These are phyloP conservation scores for Diuraphis noxia DNA, from an alignment of 1,140 invertebrate genomes.

Conservation along the genomic window DNA sequence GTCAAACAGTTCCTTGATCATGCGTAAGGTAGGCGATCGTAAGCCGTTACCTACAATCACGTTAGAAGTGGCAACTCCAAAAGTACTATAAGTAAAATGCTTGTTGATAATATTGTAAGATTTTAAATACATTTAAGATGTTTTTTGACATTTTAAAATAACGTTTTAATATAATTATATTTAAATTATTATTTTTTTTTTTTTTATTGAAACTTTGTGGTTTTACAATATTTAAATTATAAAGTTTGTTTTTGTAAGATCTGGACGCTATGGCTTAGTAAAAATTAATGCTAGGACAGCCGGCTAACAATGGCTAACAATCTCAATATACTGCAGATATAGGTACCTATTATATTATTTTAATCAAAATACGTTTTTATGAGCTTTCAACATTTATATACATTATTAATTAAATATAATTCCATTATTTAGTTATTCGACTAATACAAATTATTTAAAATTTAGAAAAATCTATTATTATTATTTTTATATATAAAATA, in stretches of 20 bases:
- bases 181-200: too few relatives aligned
- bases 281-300: not conserved
- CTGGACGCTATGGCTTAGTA: not conserved
- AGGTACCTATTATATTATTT: too few relatives aligned
- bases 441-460: not conserved
- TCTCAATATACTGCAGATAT: too few relatives aligned
- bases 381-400: too few relatives aligned
- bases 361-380: too few relatives aligned
- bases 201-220: too few relatives aligned
- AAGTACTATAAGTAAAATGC: not conserved
- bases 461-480: not conserved
- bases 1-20: not conserved
- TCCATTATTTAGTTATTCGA: not conserved
- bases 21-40: slow-evolving; percentile 29
- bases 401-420: too few relatives aligned
- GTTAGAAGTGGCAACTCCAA: not conserved
- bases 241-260: not conserved
- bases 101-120: not conserved
- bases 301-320: too few relatives aligned
- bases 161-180: not conserved
- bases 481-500: not conserved
- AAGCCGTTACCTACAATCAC: slow-evolving; percentile 18
- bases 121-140: not conserved
- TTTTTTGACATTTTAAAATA: not conserved
- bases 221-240: not conserved